Conservation (phyloP, 2,113 vertebrate species). For the Clarias gariepinus region DNA sequence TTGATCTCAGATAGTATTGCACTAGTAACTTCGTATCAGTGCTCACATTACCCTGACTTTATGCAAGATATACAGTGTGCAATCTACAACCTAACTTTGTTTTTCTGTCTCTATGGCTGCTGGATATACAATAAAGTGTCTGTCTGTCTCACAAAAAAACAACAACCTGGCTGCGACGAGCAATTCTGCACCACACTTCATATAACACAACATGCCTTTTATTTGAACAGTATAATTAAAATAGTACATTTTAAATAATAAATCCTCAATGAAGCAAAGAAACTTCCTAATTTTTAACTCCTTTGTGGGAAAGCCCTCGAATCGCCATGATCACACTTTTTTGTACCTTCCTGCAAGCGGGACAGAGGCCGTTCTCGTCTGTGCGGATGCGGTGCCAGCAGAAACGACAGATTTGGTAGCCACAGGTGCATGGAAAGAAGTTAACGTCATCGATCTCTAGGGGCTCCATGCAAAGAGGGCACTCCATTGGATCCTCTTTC, state of each 20-base stretch:
- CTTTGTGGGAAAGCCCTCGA: no score
- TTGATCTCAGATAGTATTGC: no score
- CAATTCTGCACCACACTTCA: neutral
- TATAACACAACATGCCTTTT: neutral
- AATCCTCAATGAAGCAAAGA: neutral
- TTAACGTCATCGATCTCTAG: conserved; percentile 93
- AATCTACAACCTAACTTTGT: no score
- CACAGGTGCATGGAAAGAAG: conserved; percentile 93
- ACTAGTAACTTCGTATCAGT: no score
- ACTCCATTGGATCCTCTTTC: conserved; percentile 91
- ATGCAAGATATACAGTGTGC: no score
- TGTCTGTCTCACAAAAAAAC: neutral
- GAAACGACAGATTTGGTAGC: conserved; percentile 92
- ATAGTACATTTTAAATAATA: no score
- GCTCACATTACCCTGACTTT: no score
- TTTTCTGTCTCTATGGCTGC: no score
- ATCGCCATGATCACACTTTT: neutral
- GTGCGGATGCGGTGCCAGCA: conserved; percentile 95
- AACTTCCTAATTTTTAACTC: neutral
- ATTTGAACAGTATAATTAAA: neutral
- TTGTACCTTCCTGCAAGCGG: conserved; percentile 90
- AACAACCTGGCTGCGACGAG: neutral
- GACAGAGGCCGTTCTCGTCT: conserved; percentile 92
- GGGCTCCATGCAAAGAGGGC: conserved; percentile 92
- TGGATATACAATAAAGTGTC: no score